Base-by-base conservation (phyloP, 2,888 invertebrate genomes). In the Cheilosia impressa region DNA sequence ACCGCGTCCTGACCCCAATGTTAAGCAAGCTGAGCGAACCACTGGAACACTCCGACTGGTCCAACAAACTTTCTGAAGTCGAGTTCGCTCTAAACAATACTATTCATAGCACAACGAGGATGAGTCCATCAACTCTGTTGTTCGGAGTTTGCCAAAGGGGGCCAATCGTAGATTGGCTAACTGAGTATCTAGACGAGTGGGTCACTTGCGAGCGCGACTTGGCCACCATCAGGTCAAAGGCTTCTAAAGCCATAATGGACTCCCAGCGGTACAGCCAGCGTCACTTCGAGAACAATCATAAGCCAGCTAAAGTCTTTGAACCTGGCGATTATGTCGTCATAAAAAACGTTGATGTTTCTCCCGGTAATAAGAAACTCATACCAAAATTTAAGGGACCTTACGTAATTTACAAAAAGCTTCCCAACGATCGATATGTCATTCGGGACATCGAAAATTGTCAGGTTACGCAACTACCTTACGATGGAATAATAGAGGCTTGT, bases 1-100 rank as follows among this genome's bases (percentile, higher is more conserved):
- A 87, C 27, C 63, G 81, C 10, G 53, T 68, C 10, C 27, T 85
- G 4, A 57, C 52, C 9, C 82, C 85, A n/a, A 87, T 87, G 78
- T 10, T 85, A 13, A 57, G 17, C 34, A 57, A 34, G 17, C 4
- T 22, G 4, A 50, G 9, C 22, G 50, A 50, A 10, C 50, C 50
- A 10, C 13, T 50, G 4, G 13, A 50, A 13, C 50, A 50, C 17
- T 50, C 50, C 22, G 22, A 50, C 6, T 45, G 45, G 45, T 17
- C 55, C n/a, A 10, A 31, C 10, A 55, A 55, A 31, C 10, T 38
- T 13, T 5, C 19, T 2, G 52, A 52, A 15, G 6, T 53, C 15
- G 53, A 31, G 15, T 53, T 53, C n/a, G 58, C 41, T 5, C 41
- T 58, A 1, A 58, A 58, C n/a, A 63, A 47, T 10, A 24, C 47